These are phyloP conservation scores for Pachliopta kotzebuea DNA, from an alignment of 2,888 invertebrate genomes.

Conservation along the genomic window DNA sequence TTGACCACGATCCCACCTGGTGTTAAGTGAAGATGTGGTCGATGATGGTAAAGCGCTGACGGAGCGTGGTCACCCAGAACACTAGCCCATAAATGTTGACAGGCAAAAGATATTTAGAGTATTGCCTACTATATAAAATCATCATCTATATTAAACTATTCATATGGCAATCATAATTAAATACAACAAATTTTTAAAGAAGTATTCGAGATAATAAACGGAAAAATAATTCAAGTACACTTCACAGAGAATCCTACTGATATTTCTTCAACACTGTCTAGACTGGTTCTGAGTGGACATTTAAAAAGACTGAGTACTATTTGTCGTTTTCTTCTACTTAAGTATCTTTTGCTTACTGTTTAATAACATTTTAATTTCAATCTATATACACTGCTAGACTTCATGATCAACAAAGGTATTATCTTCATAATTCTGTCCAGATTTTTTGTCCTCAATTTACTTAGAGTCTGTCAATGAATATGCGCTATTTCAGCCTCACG, in stretches of 20 bases:
- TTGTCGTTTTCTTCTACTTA: background rate
- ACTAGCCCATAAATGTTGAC: too few species aligned
- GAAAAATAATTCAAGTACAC: background rate
- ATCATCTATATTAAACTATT: too few species aligned
- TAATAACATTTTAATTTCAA: background rate
- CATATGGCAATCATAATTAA: background rate
- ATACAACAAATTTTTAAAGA: background rate
- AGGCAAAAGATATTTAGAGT: too few species aligned
- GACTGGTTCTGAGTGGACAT: background rate
- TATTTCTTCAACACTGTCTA: constrained; percentile 1
- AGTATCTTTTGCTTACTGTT: background rate
- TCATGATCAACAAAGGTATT: background rate
- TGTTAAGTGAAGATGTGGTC: too few species aligned
- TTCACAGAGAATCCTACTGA: constrained; percentile 4
- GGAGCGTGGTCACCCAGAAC: too few species aligned
- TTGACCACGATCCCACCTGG: too few species aligned
- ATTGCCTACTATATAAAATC: too few species aligned
- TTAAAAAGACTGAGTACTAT: constrained; percentile 2
- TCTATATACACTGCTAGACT: background rate
- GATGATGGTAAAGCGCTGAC: too few species aligned
- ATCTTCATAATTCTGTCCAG: background rate
- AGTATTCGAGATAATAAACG: background rate
- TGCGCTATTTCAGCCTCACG: too few species aligned
- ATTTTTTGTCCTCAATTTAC: too few species aligned
- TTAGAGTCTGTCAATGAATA: too few species aligned